Evolutionary conservation across 2,888 invertebrate genomes (phyloP), one percentile per base, ranked within the genome.

Genomic region (Lasius fuliginosus): DNA sequence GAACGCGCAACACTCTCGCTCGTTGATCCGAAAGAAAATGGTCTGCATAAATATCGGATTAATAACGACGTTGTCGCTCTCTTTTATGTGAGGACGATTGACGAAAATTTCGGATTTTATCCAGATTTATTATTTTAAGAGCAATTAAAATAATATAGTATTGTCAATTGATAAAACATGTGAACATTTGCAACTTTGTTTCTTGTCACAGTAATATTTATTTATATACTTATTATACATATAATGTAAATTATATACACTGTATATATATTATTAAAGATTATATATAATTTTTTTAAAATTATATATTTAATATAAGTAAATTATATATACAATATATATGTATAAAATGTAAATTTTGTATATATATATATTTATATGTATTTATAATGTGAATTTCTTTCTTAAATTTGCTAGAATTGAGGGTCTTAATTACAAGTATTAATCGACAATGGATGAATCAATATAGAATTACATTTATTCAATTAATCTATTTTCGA

Each of bases 11-110:
- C 71, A 36, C 71, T 76, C 36, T 60, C 46, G 12, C 40, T 42
- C 6, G 65, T 36, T 40, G 46, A 46, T 67, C 4, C 36, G n/a
- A 2, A 27, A 42, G 53, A 68, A 69, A 53, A 40, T 56, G 40
- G 0, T 56, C 9, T 27, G 58, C n/a, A 23, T 71, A 69, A 79
- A 79, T 42, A 60, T 69, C 56, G 46, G 46, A 46, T 46, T 58
- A 69, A 71, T 36, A 18, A 33, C 58, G 40, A 36, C 36, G 12
- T 23, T n/a, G 8, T 23, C n/a, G 8, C 18, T 36, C 42, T 58
- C 9, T 11, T 18, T 15, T 27, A 27, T 18, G 18, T 36, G 3
- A 11, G 11, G 5, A 65, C 27, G 18, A 53, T 36, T 3, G 65
- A 49, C 33, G 18, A 30, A 30, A n/a, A 64, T 36, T 36, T 36